phyloP scores from a whole-genome alignment of 2,113 vertebrate species.

The Anoplopoma fimbria region DNA sequence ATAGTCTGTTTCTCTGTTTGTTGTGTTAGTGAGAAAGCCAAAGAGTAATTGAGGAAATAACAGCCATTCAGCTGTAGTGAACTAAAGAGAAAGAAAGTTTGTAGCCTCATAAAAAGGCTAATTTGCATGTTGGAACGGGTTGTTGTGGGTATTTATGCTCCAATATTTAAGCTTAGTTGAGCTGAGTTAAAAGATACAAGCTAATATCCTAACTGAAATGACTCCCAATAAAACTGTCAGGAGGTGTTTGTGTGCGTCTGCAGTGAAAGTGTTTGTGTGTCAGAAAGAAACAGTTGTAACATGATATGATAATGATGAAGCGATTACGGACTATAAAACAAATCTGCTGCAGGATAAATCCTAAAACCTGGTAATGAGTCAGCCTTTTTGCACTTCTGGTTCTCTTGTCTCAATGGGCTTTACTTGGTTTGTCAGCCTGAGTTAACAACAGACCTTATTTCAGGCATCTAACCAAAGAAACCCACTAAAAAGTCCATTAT shows the following conservation, averaged over 20 bases:
- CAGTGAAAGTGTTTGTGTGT: neutral
- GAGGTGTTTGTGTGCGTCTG: neutral
- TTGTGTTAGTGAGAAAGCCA: neutral
- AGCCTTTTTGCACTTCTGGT: too few relatives aligned
- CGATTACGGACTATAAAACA: neutral
- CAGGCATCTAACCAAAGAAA: too few relatives aligned
- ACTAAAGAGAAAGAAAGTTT: neutral
- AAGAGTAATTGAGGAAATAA: neutral
- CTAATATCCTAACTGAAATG: neutral
- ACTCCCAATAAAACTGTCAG: slow-evolving; percentile 36
- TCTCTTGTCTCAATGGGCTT: too few relatives aligned
- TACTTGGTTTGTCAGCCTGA: too few relatives aligned
- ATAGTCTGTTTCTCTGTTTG: neutral
- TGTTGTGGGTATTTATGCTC: neutral
- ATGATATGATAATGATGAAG: slow-evolving; percentile 14
- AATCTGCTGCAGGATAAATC: too few relatives aligned
- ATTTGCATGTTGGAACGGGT: neutral
- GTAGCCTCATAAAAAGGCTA: neutral
- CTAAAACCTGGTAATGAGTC: too few relatives aligned
- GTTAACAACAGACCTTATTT: too few relatives aligned
- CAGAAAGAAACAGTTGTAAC: neutral
- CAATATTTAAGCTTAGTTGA: neutral
- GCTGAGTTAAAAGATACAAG: neutral
- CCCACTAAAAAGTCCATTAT: too few relatives aligned
- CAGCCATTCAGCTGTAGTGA: neutral